Base-by-base conservation (phyloP, 2,113 vertebrate genomes). In the Leptobrachium leishanense region DNA sequence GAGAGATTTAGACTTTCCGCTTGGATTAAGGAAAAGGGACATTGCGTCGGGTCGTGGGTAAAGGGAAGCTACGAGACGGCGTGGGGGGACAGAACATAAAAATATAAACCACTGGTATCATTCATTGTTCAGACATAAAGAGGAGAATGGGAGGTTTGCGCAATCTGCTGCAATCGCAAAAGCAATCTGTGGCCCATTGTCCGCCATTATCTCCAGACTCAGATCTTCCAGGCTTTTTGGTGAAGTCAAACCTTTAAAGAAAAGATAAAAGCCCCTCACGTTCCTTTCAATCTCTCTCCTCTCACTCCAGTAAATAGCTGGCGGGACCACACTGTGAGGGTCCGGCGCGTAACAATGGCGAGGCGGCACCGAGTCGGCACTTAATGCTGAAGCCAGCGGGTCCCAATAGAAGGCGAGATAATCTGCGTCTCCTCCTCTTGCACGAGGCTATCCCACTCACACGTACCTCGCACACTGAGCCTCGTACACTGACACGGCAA, bases 401-500 rank as follows among this genome's bases (percentile, higher is more conserved):
- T n/a, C n/a, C n/a, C n/a, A n/a, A n/a, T n/a, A n/a, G 57, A 63
- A 66, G 41, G 39, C 31, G 5, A 13, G 62, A 67, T 79, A 54
- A 67, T 73, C 63, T 66, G 43, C 43, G 13, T 44, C 63, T 46
- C 11, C 39, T 80, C 73, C 41, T 20, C 13, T 67, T 3, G 0
- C 55, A 42, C n/a, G 64, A 15, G 15, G 46, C 54, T 43, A 68
- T 69, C 59, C 15, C 71, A n/a, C 50, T 68, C 71, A 46, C 70
- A 74, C 53, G 71, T 74, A 67, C 57, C 55, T 73, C 77, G 50
- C 42, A n/a, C n/a, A n/a, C n/a, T n/a, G n/a, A n/a, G n/a, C n/a
- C n/a, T n/a, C n/a, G n/a, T n/a, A 74, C 57, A 68, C 68, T 59
- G 71, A 67, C 63, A 63, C 7, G 12, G 77, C 70, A 73, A 80